These are phyloP conservation scores for Poeciliopsis occidentalis DNA, from an alignment of 2,113 vertebrate genomes.

Conservation along the genomic window DNA sequence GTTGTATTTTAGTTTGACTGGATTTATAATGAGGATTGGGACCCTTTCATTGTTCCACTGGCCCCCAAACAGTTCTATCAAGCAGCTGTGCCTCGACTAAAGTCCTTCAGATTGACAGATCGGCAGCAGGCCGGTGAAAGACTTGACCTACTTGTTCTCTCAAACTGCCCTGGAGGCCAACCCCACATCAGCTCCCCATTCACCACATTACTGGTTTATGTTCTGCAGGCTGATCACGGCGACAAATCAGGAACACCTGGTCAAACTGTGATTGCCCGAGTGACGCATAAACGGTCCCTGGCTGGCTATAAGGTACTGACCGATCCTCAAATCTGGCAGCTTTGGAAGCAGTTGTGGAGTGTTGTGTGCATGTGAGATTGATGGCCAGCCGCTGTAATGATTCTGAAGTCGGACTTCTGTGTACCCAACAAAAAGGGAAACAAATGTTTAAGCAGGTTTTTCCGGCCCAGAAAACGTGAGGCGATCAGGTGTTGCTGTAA, in stretches of 20 bases:
- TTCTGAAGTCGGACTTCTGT: slow-evolving; percentile 12
- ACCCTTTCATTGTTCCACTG: not conserved
- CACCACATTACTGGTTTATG: slow-evolving; percentile 40
- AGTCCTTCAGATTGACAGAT: slow-evolving; percentile 9
- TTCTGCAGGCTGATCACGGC: slow-evolving; percentile 12
- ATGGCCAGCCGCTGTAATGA: slow-evolving; percentile 36
- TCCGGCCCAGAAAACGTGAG: not conserved
- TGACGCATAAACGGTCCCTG: slow-evolving; percentile 41
- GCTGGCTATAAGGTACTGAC: slow-evolving; percentile 34
- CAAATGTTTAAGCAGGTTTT: slow-evolving; percentile 19
- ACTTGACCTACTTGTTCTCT: slow-evolving; percentile 28
- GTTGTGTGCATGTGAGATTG: slow-evolving; percentile 26
- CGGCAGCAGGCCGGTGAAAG: slow-evolving; percentile 15
- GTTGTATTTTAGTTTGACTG: not conserved
- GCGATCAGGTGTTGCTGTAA: not conserved
- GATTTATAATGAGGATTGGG: not conserved
- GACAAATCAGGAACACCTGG: slow-evolving; percentile 51
- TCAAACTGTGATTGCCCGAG: slow-evolving; percentile 34
- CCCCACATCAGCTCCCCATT: slow-evolving; percentile 36
- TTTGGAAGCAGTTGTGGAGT: slow-evolving; percentile 36
- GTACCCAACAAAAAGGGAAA: slow-evolving; percentile 19
- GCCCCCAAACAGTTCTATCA: not conserved
- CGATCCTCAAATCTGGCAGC: slow-evolving; percentile 54
- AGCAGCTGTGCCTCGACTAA: slow-evolving; percentile 1
- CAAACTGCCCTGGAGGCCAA: slow-evolving; percentile 27